Percentiles rank a stretch among this genome's conserved stretches.
Conservation (phyloP, 2,113 vertebrate species). For the Terrapene triunguis region DNA sequence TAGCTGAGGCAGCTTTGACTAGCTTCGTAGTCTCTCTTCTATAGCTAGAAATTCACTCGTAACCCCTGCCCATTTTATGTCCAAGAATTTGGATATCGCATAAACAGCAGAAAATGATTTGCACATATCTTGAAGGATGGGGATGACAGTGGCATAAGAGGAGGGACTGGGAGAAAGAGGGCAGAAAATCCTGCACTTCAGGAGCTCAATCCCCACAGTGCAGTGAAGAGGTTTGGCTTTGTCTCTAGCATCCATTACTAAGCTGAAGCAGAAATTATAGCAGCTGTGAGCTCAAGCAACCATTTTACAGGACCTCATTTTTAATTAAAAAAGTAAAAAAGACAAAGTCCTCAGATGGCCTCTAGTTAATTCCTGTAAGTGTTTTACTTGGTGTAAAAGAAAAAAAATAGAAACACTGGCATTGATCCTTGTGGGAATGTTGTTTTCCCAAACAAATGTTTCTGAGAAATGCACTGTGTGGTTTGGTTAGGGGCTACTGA, state of each 20-base stretch:
- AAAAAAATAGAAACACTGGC: neutral
- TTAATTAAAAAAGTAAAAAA: neutral
- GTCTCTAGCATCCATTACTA: neutral
- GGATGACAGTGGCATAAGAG: neutral
- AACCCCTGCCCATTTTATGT: neutral
- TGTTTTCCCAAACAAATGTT: conserved; percentile 12
- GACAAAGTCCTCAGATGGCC: neutral
- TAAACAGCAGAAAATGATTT: neutral
- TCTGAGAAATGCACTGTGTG: neutral
- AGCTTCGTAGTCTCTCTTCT: neutral
- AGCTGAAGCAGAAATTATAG: neutral
- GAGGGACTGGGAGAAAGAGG: neutral
- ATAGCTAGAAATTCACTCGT: neutral
- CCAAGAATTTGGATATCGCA: neutral
- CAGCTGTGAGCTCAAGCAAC: neutral
- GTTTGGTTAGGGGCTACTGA: conserved; percentile 22
- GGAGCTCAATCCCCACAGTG: neutral
- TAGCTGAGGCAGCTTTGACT: neutral
- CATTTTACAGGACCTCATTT: neutral
- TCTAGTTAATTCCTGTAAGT: neutral
- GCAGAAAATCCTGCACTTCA: neutral
- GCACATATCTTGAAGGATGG: neutral
- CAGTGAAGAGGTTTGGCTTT: neutral
- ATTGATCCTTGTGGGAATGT: neutral
- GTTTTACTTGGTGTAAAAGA: neutral